Base-by-base conservation (phyloP, 2,797 vertebrate species). In the Corythornis leucogaster region DNA sequence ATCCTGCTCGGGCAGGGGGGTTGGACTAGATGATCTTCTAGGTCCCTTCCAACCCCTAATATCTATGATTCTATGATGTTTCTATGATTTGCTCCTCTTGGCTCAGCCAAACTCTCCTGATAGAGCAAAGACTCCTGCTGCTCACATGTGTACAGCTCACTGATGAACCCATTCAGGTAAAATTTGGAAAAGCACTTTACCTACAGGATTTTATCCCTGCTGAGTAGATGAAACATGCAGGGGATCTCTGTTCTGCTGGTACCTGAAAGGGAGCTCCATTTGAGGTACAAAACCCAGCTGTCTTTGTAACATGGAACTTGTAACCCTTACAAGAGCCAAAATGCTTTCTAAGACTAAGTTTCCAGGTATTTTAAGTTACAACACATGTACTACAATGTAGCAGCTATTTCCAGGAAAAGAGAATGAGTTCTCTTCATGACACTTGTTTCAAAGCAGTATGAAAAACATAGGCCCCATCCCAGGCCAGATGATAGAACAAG, bases 311-410 rank as follows among this genome's bases (percentile, higher is more conserved):
- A 59, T 24, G 16, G 57, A 77, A 55, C 6, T 22, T 8, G 0
- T 8, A 76, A 54, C 0, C 3, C 21, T 66, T 15, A 42, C 12
- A 30, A 38, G 20, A 80, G 13, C 25, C n/a, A 53, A 25, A 85
- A 9, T 45, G 9, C 15, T 66, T 28, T 10, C 2, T 9, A 62
- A 54, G 45, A 9, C 13, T 50, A 22, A 28, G 12, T 16, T 86
- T 57, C 69, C 54, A 83, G 30, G 68, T 31, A 78, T 0, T 54
- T 50, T 8, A 17, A 25, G 8, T 35, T 64, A 46, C 9, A 45
- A 69, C 18, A 46, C 1, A 2, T 0, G 0, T 5, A 73, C 20
- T 28, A 25, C 16, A 42, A 70, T 0, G 0, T 4, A 80, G 51
- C 42, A 80, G 31, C 31, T 46, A 42, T 30, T 87, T 38, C 24